Evolutionary conservation across 2,797 vertebrate genomes (phyloP), one percentile per base, ranked within the genome.

Genomic region (Sphenopsis melanotis): DNA sequence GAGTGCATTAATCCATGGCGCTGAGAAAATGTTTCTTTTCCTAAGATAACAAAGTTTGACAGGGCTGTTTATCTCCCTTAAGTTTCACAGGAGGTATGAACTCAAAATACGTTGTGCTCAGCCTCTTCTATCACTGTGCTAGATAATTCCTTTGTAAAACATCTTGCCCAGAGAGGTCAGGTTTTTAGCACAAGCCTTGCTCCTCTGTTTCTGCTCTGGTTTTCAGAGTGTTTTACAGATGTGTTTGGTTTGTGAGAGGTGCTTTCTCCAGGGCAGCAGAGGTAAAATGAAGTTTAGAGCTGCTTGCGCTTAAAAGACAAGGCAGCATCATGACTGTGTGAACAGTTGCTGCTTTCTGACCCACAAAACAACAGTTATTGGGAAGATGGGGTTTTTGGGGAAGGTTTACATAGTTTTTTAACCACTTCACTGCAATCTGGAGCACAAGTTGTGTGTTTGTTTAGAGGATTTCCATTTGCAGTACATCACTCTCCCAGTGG

Each of bases 1-100:
- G 30, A 72, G 15, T 70, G 49, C 39, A 34, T 78, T 39, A 49
- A 90, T 91, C 88, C 70, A 0, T 42, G 34, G 53, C 49, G 3
- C 55, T 46, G 44, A 49, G 37, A 64, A 87, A 89, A 94, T 56
- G n/a, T 76, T 65, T 66, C 29, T 57, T 76, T 78, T 83, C 63
- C 56, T 34, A 69, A 59, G 80, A 95, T 84, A 87, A 69, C 39
- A 24, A 76, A 83, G 37, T 87, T 36, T 80, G 71, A 78, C 20
- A 78, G 57, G 52, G 39, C 81, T 49, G 78, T 88, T 85, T 94
- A 84, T 89, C 94, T 88, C 70, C 65, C 49, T 91, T 79, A 89
- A 74, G 64, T 94, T 87, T 89, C 91, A 44, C 57, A 34, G 90
- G 83, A 77, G 70, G 87, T 83, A n/a, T 59, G 72, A 94, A 79